A percentile compares a stretch with the other conserved stretches of the same genome.
These are phyloP conservation scores for Cyanistes caeruleus DNA, from an alignment of 2,113 vertebrate genomes.

Conservation along the genomic window DNA sequence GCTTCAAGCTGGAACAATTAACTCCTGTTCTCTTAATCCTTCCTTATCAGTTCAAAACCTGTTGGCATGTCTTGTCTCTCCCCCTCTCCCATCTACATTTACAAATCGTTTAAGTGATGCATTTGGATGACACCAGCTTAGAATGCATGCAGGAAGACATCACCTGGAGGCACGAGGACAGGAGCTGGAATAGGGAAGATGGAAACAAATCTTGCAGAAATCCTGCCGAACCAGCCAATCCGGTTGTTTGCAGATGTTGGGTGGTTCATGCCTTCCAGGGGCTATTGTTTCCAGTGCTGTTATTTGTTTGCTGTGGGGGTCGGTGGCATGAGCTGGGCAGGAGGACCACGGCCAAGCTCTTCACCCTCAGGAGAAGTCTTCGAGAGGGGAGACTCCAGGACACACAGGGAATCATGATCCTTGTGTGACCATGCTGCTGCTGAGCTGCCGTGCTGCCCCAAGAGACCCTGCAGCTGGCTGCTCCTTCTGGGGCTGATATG, in stretches of 20 bases:
- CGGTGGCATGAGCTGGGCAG: neutral
- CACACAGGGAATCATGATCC: neutral
- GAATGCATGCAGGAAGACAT: neutral
- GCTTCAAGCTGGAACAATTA: constrained; percentile 3
- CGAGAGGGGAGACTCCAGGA: neutral
- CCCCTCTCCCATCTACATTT: neutral
- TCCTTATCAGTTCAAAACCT: neutral
- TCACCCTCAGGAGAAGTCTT: neutral
- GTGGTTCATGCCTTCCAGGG: constrained; percentile 39
- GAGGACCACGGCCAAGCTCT: neutral
- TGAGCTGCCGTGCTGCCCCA: neutral
- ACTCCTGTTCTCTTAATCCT: neutral
- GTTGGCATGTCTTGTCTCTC: neutral
- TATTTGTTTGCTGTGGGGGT: neutral
- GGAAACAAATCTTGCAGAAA: constrained; percentile 34
- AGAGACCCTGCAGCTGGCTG: accelerated
- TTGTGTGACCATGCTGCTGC: accelerated
- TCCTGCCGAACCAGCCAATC: neutral
- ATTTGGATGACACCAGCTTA: neutral
- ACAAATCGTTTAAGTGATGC: neutral
- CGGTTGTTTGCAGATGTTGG: constrained; percentile 43
- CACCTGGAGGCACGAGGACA: neutral
- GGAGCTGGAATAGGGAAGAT: neutral
- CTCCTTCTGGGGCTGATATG: neutral
- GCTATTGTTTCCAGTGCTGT: neutral